These are phyloP conservation scores for Spea hammondii DNA, from an alignment of 2,797 vertebrate species.

Conservation along the genomic window DNA sequence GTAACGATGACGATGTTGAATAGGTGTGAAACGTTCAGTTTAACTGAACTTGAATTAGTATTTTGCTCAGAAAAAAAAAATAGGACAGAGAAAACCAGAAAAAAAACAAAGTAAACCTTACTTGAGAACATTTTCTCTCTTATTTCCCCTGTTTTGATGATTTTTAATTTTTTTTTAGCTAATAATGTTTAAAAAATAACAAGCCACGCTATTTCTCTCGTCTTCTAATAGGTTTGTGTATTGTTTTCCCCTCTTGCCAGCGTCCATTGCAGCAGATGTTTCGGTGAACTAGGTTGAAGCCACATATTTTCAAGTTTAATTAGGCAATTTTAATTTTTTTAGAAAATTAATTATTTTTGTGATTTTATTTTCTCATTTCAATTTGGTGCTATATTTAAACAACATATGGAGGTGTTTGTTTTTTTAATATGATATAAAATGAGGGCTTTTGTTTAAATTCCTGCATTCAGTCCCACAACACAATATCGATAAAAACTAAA, in stretches of 20 bases:
- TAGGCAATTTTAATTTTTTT: too few relatives aligned
- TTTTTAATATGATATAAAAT: background rate
- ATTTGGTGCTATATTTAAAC: slow-evolving; percentile 1
- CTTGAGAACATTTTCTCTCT: slow-evolving; percentile 17
- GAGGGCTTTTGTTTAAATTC: background rate
- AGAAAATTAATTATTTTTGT: too few relatives aligned
- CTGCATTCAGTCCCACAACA: background rate
- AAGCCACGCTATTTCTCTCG: slow-evolving; percentile 9
- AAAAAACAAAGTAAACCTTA: slow-evolving; percentile 24
- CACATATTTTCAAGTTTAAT: too few relatives aligned
- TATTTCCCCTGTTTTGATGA: background rate
- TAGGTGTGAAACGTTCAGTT: slow-evolving; percentile 52
- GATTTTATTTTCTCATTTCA: background rate
- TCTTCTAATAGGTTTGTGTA: slow-evolving; percentile 35
- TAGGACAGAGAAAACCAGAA: slow-evolving; percentile 42
- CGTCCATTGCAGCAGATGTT: background rate
- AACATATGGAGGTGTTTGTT: background rate
- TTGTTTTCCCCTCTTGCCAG: slow-evolving; percentile 15
- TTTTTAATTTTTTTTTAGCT: slow-evolving; percentile 7
- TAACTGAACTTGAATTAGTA: slow-evolving; percentile 52
- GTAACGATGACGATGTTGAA: slow-evolving; percentile 55
- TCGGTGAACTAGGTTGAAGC: background rate
- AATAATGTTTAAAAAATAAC: background rate
- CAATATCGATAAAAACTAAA: too few relatives aligned
- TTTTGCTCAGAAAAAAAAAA: slow-evolving; percentile 50